Evolutionary conservation across 2,797 vertebrate genomes (phyloP).

Genomic region (Apodemus agrarius): DNA sequence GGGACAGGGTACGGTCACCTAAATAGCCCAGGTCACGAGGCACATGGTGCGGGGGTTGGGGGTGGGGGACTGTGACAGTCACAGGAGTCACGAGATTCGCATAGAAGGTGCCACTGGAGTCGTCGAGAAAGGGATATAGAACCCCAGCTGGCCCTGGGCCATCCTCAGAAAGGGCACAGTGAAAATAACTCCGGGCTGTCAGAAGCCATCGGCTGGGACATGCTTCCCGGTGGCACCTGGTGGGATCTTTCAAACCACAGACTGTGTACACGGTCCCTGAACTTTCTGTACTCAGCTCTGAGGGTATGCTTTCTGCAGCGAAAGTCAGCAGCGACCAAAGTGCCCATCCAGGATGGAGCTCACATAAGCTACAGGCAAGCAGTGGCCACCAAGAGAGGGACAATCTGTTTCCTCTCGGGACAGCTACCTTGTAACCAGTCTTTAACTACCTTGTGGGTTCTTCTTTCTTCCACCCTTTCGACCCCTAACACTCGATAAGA

Average conservation of each 20-base stretch:
- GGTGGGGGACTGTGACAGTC: background rate
- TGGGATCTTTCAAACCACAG: background rate
- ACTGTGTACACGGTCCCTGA: background rate
- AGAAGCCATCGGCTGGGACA: background rate
- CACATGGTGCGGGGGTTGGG: background rate
- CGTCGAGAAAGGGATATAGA: background rate
- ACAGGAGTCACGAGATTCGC: constrained; percentile 38
- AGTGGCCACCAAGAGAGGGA: background rate
- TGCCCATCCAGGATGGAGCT: background rate
- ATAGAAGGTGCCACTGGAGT: background rate
- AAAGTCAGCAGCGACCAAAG: background rate
- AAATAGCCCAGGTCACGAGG: constrained; percentile 72
- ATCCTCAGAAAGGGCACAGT: constrained; percentile 61
- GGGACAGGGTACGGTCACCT: background rate
- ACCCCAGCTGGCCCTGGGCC: constrained; percentile 33
- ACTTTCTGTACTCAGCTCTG: background rate
- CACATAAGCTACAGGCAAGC: background rate
- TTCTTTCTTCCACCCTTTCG: background rate
- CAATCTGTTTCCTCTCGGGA: background rate
- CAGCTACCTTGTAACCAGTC: background rate
- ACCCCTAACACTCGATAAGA: background rate
- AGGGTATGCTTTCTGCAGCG: fast-evolving
- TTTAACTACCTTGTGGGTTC: background rate
- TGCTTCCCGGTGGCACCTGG: background rate
- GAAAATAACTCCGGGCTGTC: constrained; percentile 48